phyloP scores from a whole-genome alignment of 2,113 vertebrate species.

The Bostrychus sinensis region DNA sequence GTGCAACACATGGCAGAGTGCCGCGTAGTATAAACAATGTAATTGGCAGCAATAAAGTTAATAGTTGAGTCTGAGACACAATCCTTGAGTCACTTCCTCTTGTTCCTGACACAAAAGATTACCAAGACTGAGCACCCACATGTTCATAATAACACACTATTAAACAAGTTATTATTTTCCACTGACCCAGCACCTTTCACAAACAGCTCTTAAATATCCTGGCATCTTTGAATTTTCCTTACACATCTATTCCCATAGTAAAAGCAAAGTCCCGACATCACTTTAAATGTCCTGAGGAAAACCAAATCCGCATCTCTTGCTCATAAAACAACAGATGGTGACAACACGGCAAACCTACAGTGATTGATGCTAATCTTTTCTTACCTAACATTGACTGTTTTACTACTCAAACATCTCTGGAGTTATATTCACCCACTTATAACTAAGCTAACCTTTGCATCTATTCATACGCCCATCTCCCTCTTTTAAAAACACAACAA shows the following conservation, averaged over 20 bases:
- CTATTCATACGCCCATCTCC: slow-evolving; percentile 32
- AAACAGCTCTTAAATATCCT: slow-evolving; percentile 19
- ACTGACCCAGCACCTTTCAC: slow-evolving; percentile 23
- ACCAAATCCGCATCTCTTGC: slow-evolving; percentile 1
- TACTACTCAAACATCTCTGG: slow-evolving; percentile 17
- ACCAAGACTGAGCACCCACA: slow-evolving; percentile 4
- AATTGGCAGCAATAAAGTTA: slow-evolving; percentile 60
- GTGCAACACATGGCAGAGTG: slow-evolving; percentile 39
- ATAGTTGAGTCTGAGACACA: slow-evolving; percentile 54
- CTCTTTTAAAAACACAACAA: slow-evolving; percentile 29
- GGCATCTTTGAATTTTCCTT: not conserved
- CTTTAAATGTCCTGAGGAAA: slow-evolving; percentile 10
- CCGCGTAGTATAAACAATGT: slow-evolving; percentile 39
- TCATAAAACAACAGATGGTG: slow-evolving; percentile 26
- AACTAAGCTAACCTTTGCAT: not conserved
- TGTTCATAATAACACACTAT: not conserved
- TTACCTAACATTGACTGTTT: slow-evolving; percentile 19
- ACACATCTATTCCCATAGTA: not conserved
- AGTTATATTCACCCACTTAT: not conserved
- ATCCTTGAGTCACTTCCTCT: slow-evolving; percentile 53
- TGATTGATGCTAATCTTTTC: slow-evolving; percentile 20
- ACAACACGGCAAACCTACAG: slow-evolving; percentile 23
- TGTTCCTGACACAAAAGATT: slow-evolving; percentile 21
- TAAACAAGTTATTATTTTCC: slow-evolving; percentile 24
- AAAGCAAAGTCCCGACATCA: slow-evolving; percentile 13